These are phyloP conservation scores for Ectropis grisescens DNA, from an alignment of 1,140 invertebrate genomes.

Conservation along the genomic window DNA sequence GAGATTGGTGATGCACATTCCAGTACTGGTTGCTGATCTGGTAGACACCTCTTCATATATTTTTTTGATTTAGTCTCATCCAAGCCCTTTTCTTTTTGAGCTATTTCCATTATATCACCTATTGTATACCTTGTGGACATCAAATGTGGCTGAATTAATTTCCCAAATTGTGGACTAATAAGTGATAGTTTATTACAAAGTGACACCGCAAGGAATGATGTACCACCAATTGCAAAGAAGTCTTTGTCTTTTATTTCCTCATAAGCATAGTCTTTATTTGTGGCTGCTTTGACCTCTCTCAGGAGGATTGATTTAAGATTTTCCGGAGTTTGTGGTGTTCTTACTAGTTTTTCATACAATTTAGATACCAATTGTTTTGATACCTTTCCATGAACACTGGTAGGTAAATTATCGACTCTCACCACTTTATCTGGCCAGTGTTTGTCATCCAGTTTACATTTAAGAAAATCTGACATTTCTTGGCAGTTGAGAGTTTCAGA, in stretches of 20 bases:
- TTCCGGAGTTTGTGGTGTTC: conserved; percentile 17
- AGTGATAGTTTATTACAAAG: conserved; percentile 47
- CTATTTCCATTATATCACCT: conserved; percentile 35
- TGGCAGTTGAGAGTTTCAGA: conserved; percentile 42
- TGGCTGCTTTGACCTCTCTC: conserved; percentile 29
- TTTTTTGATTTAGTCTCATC: conserved; percentile 20
- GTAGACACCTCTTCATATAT: conserved; percentile 18
- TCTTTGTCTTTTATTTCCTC: conserved; percentile 49
- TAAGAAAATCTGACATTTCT: conserved; percentile 49
- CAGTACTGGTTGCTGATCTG: too few relatives aligned
- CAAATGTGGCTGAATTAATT: conserved; percentile 39
- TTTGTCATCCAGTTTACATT: conserved; percentile 57
- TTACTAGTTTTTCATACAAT: conserved; percentile 30
- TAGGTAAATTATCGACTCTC: conserved; percentile 66
- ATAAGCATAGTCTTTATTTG: conserved; percentile 47
- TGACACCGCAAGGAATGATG: conserved; percentile 47
- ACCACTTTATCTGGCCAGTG: conserved; percentile 71
- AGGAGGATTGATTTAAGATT: conserved; percentile 23
- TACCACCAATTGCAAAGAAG: conserved; percentile 48
- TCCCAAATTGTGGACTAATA: conserved; percentile 30
- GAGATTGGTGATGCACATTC: conserved; percentile 8
- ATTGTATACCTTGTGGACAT: conserved; percentile 34
- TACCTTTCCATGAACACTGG: conserved; percentile 74
- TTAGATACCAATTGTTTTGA: conserved; percentile 46
- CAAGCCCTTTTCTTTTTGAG: conserved; percentile 26